Conservation (phyloP, 2,797 vertebrate genomes). For the Craterocephalus amniculus region DNA sequence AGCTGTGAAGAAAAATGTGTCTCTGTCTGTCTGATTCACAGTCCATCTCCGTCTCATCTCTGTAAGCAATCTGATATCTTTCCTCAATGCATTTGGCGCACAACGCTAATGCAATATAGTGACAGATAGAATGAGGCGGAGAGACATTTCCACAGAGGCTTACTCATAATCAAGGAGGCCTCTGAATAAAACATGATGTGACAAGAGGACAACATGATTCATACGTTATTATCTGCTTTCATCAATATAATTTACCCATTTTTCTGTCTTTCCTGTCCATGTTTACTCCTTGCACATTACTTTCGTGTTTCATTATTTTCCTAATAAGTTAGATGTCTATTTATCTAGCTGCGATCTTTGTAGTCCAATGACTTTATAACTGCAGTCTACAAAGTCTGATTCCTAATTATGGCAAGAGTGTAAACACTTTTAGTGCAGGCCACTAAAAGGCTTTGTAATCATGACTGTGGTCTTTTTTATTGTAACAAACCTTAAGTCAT, state of each 20-base stretch:
- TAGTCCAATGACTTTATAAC: conserved; percentile 56
- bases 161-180: conserved; percentile 41
- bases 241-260: conserved; percentile 35
- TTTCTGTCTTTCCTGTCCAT: conserved; percentile 21
- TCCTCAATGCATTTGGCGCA: conserved; percentile 44
- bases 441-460: conserved; percentile 68
- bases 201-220: conserved; percentile 38
- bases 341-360: conserved; percentile 61
- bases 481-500: conserved; percentile 37
- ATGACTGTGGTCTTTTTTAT: conserved; percentile 64
- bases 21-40: conserved; percentile 53
- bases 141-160: conserved; percentile 48
- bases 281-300: conserved; percentile 32
- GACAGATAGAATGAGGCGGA: conserved; percentile 56
- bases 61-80: conserved; percentile 53
- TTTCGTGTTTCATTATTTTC: conserved; percentile 58
- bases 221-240: conserved; percentile 31
- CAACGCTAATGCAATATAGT: conserved; percentile 60
- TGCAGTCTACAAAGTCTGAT: conserved; percentile 49
- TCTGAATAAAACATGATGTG: conserved; percentile 54
- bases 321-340: conserved; percentile 49
- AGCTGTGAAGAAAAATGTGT: conserved; percentile 56
- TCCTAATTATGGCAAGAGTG: conserved; percentile 50
- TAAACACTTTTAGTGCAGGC: conserved; percentile 64
- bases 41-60: conserved; percentile 56